These are phyloP conservation scores for Pygathrix nemaeus DNA, from an alignment of 2,113 vertebrate species.

Conservation along the genomic window DNA sequence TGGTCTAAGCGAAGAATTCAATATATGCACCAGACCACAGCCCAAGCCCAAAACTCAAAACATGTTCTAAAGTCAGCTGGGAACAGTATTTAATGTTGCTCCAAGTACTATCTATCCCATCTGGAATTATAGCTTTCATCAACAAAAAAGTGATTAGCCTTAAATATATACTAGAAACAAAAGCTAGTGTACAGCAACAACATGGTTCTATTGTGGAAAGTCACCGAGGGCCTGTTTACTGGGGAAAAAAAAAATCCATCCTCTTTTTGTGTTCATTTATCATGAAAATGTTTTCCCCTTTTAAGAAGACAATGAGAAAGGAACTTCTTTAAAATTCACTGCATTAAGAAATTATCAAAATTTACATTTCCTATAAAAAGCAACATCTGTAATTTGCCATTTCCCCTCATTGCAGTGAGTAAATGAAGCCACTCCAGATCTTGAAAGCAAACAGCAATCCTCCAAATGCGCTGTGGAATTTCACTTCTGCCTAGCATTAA, in stretches of 20 bases:
- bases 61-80: conserved; percentile 9
- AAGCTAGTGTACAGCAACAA: conserved; percentile 34
- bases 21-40: not conserved
- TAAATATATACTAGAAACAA: conserved; percentile 53
- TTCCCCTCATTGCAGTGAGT: not conserved
- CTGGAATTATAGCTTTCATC: conserved; percentile 56
- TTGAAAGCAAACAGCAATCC: conserved; percentile 26
- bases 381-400: not conserved
- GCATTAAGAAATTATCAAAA: conserved; percentile 49
- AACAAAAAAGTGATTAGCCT: conserved; percentile 59
- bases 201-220: not conserved
- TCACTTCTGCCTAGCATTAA: conserved; percentile 31
- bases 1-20: conserved; percentile 16
- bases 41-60: conserved; percentile 40
- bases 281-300: conserved; percentile 41
- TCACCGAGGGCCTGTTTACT: not conserved
- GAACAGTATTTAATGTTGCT: not conserved
- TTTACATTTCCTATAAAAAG: conserved; percentile 61
- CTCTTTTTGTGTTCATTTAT: conserved; percentile 36
- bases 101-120: conserved; percentile 29
- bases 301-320: conserved; percentile 55
- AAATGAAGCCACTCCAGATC: not conserved
- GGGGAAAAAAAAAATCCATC: not conserved
- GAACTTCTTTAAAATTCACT: conserved; percentile 55
- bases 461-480: conserved; percentile 23